phyloP scores from a whole-genome alignment of 2,113 vertebrate species.

The Gallinago paraguaiae region DNA sequence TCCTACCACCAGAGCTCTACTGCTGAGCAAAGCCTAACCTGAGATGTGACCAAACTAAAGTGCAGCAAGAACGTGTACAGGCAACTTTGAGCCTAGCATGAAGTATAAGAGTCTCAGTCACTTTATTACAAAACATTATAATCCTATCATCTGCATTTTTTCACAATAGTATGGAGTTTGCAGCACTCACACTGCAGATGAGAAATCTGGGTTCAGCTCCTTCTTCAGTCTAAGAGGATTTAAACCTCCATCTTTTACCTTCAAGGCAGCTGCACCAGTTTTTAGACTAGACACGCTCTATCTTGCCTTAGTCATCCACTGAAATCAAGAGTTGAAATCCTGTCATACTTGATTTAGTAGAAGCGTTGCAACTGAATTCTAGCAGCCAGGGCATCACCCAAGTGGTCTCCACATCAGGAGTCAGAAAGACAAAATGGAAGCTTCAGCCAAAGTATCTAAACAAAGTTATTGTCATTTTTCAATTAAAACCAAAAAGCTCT shows the following conservation, averaged over 20 bases:
- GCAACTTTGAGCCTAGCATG: not conserved
- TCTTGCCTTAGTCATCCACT: conserved; percentile 19
- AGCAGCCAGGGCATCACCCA: not conserved
- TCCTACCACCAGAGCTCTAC: not conserved
- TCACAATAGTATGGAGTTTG: not conserved
- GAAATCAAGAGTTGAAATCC: not conserved
- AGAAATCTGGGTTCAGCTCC: not conserved
- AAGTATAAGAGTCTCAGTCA: not conserved
- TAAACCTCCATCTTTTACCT: conserved; percentile 7
- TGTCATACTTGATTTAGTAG: not conserved
- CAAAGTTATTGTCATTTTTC: not conserved
- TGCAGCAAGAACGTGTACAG: not conserved
- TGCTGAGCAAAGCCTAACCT: not conserved
- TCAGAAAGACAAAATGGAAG: not conserved
- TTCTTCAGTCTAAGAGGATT: not conserved
- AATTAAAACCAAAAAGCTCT: not conserved
- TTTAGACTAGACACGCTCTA: not conserved
- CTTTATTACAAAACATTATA: not conserved
- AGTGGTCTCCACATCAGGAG: not conserved
- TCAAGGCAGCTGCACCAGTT: not conserved
- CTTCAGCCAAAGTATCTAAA: not conserved
- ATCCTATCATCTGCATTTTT: not conserved
- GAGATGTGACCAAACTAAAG: not conserved
- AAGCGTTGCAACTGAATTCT: not conserved
- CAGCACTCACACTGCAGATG: not conserved